phyloP scores from a whole-genome alignment of 2,797 vertebrate genomes.

The Tolypeutes matacus region DNA sequence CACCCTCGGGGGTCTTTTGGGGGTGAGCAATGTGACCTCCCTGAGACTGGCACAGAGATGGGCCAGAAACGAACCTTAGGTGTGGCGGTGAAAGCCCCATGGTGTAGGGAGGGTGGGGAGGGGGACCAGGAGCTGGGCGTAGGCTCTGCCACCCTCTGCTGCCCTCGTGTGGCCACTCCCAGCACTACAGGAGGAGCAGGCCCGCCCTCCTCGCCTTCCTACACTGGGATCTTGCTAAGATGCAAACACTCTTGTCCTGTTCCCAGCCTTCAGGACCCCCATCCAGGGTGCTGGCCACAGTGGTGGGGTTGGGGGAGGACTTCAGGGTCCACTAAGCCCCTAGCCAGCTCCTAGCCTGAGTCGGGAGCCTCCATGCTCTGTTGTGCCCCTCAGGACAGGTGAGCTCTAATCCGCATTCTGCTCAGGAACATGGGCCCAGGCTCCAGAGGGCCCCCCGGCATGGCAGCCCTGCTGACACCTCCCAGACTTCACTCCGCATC shows the following conservation, averaged over 20 bases:
- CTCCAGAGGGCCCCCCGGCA: neutral
- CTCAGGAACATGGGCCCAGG: neutral
- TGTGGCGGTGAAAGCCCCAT: no score
- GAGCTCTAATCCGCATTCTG: no score
- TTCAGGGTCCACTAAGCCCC: neutral
- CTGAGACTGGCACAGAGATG: neutral
- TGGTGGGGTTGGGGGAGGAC: neutral
- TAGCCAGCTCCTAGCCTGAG: neutral
- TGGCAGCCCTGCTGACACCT: neutral
- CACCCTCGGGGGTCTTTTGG: neutral
- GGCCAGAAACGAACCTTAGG: no score
- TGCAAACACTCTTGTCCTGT: no score
- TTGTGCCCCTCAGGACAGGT: no score
- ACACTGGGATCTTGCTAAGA: neutral
- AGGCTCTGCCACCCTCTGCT: neutral
- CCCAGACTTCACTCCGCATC: neutral
- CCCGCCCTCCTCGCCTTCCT: neutral
- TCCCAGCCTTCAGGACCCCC: neutral
- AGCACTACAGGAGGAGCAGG: neutral
- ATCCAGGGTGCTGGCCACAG: neutral
- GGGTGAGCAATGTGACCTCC: no score
- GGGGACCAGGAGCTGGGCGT: rapidly evolving
- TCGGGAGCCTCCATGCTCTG: neutral
- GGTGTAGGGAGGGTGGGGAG: rapidly evolving
- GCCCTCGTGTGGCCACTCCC: neutral